Base-by-base conservation (phyloP, 2,797 vertebrate genomes). In the Caiman crocodilus region DNA sequence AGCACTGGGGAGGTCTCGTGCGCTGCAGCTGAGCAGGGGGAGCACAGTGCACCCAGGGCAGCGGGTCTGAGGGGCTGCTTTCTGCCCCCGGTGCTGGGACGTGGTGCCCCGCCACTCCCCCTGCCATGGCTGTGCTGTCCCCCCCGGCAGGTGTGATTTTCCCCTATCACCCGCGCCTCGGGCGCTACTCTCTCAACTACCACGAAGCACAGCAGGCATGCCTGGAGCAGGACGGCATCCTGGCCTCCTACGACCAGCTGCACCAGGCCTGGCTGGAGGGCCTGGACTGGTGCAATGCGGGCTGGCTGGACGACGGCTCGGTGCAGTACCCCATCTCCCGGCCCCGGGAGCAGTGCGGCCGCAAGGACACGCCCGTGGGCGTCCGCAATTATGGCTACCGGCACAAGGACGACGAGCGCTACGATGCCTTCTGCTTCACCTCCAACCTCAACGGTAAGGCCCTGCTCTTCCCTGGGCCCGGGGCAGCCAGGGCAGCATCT, bases 381-480 rank as follows among this genome's bases (percentile, higher is more conserved):
- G 98, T 99, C 3, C 98, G 99, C 32, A 99, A 99, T 96, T 99
- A 99, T 5, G 99, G 99, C n/a, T 99, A 99, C 95, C 97, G 99
- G 26, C 99, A 99, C 96, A 99, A 99, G 95, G 98, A 99, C 2
- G 98, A 98, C 4, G 99, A 99, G 93, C 98, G 97, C 94, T 99
- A 99, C 2, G 99, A 99, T 1, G 99, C 98, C 65, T 99, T 99
- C 98, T 99, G 99, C 97, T 99, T 99, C 97, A 99, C 99, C 5
- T 99, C 99, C 75, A 99, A 99, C 95, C 98, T 99, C 55, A 98
- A 99, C 0, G 99, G 99, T 99, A 97, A 98, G 85, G 77, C 23
- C 21, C 14, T 23, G 65, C 88, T 50, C 88, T 80, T 35, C 89
- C 35, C 18, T 13, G 16, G 1, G 73, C 0, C 0, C 1, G 1